These are phyloP conservation scores for Dendrocincla fuliginosa DNA, from an alignment of 2,797 vertebrate genomes.

Conservation along the genomic window DNA sequence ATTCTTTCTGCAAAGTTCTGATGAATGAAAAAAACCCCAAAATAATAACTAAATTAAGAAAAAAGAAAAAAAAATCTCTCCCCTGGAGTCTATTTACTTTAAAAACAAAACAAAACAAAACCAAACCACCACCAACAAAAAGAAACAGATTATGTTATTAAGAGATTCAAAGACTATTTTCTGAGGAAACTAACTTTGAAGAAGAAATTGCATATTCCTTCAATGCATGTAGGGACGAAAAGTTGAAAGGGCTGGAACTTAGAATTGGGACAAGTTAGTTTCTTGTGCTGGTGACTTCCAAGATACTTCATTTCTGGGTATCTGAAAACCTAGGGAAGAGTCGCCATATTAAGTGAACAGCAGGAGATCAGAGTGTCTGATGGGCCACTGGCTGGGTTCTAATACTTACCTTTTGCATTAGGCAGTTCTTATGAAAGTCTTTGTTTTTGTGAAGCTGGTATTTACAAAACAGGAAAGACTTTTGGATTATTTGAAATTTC, in stretches of 20 bases:
- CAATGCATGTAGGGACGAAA: neutral
- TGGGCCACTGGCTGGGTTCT: neutral
- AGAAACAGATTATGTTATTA: neutral
- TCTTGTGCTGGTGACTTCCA: neutral
- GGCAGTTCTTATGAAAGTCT: neutral
- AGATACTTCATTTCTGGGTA: neutral
- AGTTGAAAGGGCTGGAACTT: neutral
- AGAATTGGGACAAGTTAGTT: neutral
- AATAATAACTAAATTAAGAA: neutral
- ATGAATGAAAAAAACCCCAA: neutral
- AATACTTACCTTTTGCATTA: neutral
- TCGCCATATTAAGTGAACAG: neutral
- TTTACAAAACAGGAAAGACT: neutral
- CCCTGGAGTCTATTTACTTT: neutral
- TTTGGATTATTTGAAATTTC: neutral
- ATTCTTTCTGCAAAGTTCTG: neutral
- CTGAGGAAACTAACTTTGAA: neutral
- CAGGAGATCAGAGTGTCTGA: neutral
- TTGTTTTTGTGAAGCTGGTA: neutral
- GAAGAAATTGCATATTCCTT: neutral
- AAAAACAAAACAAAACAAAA: too few species aligned
- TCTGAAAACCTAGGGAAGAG: neutral
- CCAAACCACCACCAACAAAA: neutral
- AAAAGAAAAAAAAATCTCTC: neutral
- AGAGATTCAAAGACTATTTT: neutral